Evolutionary conservation across 1,140 invertebrate genomes (phyloP).

Genomic region (Vanessa atalanta): DNA sequence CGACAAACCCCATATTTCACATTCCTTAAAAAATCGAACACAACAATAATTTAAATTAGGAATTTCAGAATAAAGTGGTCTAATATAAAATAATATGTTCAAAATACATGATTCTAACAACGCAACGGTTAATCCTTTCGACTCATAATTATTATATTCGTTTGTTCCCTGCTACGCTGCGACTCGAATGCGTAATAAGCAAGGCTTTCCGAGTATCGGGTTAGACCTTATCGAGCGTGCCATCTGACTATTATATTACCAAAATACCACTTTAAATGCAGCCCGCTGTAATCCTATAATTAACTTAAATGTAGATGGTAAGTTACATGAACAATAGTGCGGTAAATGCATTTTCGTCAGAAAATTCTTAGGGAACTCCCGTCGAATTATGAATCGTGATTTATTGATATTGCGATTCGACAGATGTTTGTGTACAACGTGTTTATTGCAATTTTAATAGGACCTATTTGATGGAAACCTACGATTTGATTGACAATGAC

Average conservation of each 20-base stretch:
- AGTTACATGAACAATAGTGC: constrained; percentile 62
- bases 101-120: constrained; percentile 33
- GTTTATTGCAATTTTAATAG: constrained; percentile 29
- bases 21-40: too few relatives aligned
- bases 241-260: constrained; percentile 80
- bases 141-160: constrained; percentile 77
- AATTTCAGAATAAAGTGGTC: not conserved
- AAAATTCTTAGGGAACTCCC: constrained; percentile 64
- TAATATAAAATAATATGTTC: not conserved
- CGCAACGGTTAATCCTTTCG: constrained; percentile 66
- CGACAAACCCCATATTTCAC: too few relatives aligned
- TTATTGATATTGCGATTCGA: constrained; percentile 61
- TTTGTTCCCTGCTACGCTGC: constrained; percentile 64
- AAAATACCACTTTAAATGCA: constrained; percentile 79
- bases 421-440: constrained; percentile 46
- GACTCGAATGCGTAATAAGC: constrained; percentile 74
- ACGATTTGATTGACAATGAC: too few relatives aligned
- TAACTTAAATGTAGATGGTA: constrained; percentile 70
- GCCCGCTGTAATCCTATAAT: constrained; percentile 75
- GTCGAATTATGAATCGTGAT: constrained; percentile 61
- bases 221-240: constrained; percentile 74
- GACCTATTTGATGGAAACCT: not conserved
- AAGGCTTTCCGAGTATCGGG: constrained; percentile 71
- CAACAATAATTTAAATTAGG: too few relatives aligned
- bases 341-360: constrained; percentile 74